A percentile compares a stretch with the other conserved stretches of the same genome.
Evolutionary conservation across 2,888 invertebrate genomes (phyloP).

Genomic region (Tipula helvola): DNA sequence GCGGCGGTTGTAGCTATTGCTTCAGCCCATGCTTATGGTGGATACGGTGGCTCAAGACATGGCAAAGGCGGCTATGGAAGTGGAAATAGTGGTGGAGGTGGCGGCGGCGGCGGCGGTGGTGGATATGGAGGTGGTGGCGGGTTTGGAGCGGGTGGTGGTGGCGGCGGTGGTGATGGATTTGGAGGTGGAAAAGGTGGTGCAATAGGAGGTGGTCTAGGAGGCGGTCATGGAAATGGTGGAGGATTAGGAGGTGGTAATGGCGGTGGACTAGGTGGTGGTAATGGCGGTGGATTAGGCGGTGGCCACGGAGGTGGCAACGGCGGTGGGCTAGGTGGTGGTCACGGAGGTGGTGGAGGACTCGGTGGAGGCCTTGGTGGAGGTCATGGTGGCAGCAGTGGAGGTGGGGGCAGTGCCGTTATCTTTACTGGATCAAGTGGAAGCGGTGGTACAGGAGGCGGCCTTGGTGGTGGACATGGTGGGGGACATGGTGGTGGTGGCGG

Average conservation of each 20-base stretch:
- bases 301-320: background rate
- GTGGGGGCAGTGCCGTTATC: background rate
- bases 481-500: slow-evolving; percentile 7
- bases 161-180: background rate
- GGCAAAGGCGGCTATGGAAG: background rate
- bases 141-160: background rate
- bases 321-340: background rate
- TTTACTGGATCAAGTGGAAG: background rate
- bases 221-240: background rate
- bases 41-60: background rate
- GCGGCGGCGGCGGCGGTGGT: background rate
- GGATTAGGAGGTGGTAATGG: background rate
- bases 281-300: background rate
- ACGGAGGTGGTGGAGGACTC: slow-evolving; percentile 5
- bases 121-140: background rate
- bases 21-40: background rate
- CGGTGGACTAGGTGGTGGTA: background rate
- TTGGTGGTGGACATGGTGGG: background rate
- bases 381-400: background rate
- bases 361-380: background rate
- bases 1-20: background rate
- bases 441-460: background rate
- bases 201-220: background rate
- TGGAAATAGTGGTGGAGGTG: background rate
- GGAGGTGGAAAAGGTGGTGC: background rate